These are phyloP conservation scores for Sterna hirundo DNA, from an alignment of 2,113 vertebrate species.

Conservation along the genomic window DNA sequence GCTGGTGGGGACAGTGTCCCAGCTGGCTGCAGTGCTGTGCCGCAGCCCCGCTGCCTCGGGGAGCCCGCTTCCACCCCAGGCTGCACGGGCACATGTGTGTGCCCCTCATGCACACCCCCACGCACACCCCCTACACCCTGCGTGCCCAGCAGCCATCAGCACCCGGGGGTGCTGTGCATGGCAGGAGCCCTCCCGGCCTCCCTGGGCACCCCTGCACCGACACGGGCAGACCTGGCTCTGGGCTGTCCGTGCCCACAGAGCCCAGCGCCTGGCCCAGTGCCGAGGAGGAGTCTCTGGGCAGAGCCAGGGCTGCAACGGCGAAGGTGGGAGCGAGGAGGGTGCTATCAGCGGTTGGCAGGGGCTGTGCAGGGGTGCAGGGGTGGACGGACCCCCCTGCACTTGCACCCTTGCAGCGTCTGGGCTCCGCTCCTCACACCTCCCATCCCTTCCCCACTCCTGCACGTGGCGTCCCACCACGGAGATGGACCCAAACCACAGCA, in stretches of 20 bases:
- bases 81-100: not conserved
- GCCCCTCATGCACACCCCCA: fast-evolving
- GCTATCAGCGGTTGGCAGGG: not conserved
- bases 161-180: fast-evolving
- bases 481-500: fast-evolving
- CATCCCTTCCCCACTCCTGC: no score
- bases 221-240: no score
- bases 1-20: not conserved
- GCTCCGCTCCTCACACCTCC: not conserved
- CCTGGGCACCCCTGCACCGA: fast-evolving
- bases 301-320: fast-evolving
- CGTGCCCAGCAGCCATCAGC: fast-evolving
- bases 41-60: fast-evolving
- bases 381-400: not conserved
- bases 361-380: not conserved
- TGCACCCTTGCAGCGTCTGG: fast-evolving
- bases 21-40: not conserved
- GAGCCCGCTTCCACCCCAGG: not conserved
- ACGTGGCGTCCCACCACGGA: fast-evolving
- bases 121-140: not conserved
- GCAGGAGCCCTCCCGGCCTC: not conserved
- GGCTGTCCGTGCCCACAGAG: not conserved
- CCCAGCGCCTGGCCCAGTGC: fast-evolving
- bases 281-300: not conserved
- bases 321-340: not conserved